Evolutionary conservation across 2,797 vertebrate species (phyloP).

Genomic region (Spondyliosoma cantharus): DNA sequence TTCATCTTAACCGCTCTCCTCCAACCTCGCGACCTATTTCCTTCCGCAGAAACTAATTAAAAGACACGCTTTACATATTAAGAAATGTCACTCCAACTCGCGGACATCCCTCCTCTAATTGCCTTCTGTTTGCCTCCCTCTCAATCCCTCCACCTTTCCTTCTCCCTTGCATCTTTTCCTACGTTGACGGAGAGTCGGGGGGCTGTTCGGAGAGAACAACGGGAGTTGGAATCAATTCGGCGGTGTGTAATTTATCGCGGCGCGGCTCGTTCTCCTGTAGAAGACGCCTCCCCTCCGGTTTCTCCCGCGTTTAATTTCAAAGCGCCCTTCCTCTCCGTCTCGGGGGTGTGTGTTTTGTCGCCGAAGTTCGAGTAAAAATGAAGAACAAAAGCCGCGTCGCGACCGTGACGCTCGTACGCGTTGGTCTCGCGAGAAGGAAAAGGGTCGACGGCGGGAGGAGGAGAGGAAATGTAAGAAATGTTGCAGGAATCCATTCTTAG

Average conservation of each 20-base stretch:
- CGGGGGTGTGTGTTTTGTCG: background rate
- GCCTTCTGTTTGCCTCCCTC: conserved; percentile 16
- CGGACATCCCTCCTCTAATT: conserved; percentile 39
- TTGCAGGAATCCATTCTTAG: conserved; percentile 61
- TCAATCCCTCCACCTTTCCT: conserved; percentile 17
- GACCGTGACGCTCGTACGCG: background rate
- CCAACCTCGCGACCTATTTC: background rate
- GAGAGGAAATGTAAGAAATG: conserved; percentile 46
- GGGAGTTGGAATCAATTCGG: conserved; percentile 62
- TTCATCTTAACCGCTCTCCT: background rate
- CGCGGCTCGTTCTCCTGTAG: conserved; percentile 45
- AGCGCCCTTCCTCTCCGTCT: conserved; percentile 1
- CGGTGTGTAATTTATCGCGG: conserved; percentile 66
- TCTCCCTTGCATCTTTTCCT: conserved; percentile 37
- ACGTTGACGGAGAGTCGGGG: conserved; percentile 17
- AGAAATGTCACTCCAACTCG: conserved; percentile 43
- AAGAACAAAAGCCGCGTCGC: background rate
- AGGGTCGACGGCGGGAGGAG: background rate
- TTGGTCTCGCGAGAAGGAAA: background rate
- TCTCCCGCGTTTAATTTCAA: conserved; percentile 36
- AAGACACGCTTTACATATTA: conserved; percentile 32
- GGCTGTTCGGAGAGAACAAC: conserved; percentile 65
- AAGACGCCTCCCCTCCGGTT: conserved; percentile 48
- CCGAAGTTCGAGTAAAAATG: background rate
- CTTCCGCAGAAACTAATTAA: conserved; percentile 34